phyloP scores from a whole-genome alignment of 2,888 invertebrate genomes.

The Troides oblongomaculatus region DNA sequence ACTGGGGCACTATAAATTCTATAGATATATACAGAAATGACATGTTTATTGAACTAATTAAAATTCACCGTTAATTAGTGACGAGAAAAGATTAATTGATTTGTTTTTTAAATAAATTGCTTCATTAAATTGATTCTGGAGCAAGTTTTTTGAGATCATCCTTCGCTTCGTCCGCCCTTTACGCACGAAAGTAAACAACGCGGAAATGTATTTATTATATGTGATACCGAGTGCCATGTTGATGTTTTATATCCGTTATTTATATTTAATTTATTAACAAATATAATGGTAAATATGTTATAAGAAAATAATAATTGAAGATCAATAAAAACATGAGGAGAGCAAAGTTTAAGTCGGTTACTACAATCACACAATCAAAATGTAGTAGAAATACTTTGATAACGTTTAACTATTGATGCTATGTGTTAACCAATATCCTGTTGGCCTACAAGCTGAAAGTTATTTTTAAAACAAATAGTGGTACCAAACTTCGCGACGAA shows the following conservation, averaged over 20 bases:
- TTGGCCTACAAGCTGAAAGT: neutral
- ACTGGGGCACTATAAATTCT: no score
- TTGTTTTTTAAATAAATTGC: neutral
- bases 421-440: neutral
- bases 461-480: slow-evolving; percentile 7
- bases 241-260: neutral
- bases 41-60: neutral
- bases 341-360: no score
- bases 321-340: neutral
- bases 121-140: neutral
- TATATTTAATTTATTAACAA: neutral
- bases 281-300: neutral
- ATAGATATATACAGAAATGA: no score
- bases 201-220: slow-evolving; percentile 4
- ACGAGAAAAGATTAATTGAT: neutral
- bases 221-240: neutral
- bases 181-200: slow-evolving; percentile 2
- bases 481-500: slow-evolving; percentile 18
- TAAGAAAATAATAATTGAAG: neutral
- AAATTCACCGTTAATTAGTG: neutral
- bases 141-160: neutral
- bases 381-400: neutral
- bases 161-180: slow-evolving; percentile 3
- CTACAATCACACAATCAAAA: no score
- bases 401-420: neutral